phyloP scores from a whole-genome alignment of 1,140 invertebrate species.

The Drosophila virilis region DNA sequence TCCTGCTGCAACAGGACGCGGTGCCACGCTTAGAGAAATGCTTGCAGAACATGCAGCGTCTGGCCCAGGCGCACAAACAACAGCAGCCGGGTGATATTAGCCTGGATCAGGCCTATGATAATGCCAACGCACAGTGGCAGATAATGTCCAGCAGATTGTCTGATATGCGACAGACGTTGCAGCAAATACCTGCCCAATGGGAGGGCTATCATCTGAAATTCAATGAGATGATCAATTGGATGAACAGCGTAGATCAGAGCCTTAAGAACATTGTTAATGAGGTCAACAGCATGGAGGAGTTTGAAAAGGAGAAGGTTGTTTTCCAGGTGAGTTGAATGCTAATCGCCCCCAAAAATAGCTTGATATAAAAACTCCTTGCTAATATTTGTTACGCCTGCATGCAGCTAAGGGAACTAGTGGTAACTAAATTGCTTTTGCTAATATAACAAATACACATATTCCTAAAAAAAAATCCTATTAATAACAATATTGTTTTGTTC shows the following conservation, averaged over 20 bases:
- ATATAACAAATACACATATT: neutral
- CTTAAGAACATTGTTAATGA: slow-evolving; percentile 93
- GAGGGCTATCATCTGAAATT: slow-evolving; percentile 93
- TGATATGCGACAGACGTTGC: slow-evolving; percentile 90
- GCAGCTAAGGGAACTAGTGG: slow-evolving; percentile 87
- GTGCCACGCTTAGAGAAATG: slow-evolving; percentile 90
- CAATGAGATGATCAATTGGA: slow-evolving; percentile 94
- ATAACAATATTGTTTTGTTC: slow-evolving; percentile 48
- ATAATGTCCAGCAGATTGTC: slow-evolving; percentile 89
- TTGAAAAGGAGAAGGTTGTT: slow-evolving; percentile 93
- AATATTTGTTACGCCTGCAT: slow-evolving; percentile 55
- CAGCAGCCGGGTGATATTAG: slow-evolving; percentile 88
- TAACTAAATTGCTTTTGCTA: slow-evolving; percentile 80
- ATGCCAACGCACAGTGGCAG: slow-evolving; percentile 90
- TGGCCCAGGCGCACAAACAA: slow-evolving; percentile 87
- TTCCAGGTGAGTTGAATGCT: slow-evolving; percentile 90
- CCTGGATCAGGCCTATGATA: slow-evolving; percentile 88
- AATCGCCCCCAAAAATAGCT: neutral
- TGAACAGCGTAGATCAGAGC: slow-evolving; percentile 93
- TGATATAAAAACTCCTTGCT: slow-evolving; percentile 27
- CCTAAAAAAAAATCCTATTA: neutral
- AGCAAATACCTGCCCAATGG: slow-evolving; percentile 96
- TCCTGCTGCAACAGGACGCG: slow-evolving; percentile 89
- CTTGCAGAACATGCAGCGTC: slow-evolving; percentile 90
- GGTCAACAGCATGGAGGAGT: slow-evolving; percentile 93